phyloP scores from a whole-genome alignment of 2,113 vertebrate genomes.

The Lagopus leucura region DNA sequence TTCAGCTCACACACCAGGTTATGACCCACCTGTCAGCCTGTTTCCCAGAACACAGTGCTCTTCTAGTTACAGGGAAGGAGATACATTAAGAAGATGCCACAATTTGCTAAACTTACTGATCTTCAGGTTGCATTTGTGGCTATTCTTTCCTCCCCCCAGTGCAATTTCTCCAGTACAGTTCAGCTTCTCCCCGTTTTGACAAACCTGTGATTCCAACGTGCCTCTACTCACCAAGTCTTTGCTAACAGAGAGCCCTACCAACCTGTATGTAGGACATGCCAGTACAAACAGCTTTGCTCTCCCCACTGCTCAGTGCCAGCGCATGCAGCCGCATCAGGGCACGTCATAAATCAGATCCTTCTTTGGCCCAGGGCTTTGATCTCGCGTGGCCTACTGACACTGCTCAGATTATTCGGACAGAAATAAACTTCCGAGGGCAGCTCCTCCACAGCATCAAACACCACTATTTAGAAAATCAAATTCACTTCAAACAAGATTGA shows the following conservation, averaged over 20 bases:
- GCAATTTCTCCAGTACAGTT: background rate
- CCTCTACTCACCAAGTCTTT: background rate
- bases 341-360: background rate
- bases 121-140: rapidly evolving
- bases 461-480: background rate
- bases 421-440: background rate
- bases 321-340: background rate
- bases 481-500: background rate
- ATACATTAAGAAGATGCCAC: background rate
- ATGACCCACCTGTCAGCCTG: background rate
- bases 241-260: background rate
- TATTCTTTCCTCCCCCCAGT: background rate
- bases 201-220: rapidly evolving
- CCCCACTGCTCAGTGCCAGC: background rate
- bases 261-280: background rate
- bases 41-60: background rate
- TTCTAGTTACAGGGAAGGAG: background rate
- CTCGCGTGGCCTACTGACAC: background rate
- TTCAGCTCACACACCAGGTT: background rate
- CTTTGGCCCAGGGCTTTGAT: background rate
- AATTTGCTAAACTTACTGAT: background rate
- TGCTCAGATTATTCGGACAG: background rate
- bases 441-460: background rate
- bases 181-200: background rate
- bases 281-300: background rate